Percentiles rank a stretch among this genome's conserved stretches.
phyloP scores from a whole-genome alignment of 2,797 vertebrate genomes.

The Ceyx erithaca region DNA sequence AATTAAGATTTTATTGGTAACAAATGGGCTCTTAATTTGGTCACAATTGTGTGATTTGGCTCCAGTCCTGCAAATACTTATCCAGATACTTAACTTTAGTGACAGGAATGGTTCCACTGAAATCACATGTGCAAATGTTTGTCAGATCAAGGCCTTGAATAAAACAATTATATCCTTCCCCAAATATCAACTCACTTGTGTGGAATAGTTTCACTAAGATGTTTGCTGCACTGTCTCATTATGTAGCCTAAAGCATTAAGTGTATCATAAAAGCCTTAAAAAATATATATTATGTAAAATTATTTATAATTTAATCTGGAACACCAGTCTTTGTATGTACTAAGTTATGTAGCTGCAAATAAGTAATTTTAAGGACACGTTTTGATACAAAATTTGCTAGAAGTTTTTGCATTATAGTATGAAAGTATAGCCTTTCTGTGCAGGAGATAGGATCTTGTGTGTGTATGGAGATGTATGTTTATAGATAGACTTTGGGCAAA shows the following conservation, averaged over 20 bases:
- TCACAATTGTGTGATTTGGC: conserved; percentile 46
- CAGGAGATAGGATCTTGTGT: not conserved
- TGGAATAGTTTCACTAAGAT: not conserved
- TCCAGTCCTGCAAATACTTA: conserved; percentile 51
- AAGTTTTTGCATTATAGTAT: not conserved
- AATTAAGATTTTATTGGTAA: conserved; percentile 33
- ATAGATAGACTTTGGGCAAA: not conserved
- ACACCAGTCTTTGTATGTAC: not conserved
- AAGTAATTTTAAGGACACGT: not conserved
- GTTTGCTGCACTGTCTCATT: not conserved
- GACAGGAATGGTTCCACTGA: conserved; percentile 37
- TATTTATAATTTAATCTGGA: not conserved
- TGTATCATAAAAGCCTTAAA: not conserved
- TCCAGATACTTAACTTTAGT: conserved; percentile 28
- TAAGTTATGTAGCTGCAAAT: not conserved
- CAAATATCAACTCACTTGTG: not conserved
- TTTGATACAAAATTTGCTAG: not conserved
- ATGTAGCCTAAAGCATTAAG: not conserved
- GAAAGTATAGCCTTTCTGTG: not conserved
- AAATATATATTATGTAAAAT: not conserved
- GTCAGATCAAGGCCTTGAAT: not conserved
- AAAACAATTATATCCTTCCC: not conserved
- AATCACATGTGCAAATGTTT: conserved; percentile 33
- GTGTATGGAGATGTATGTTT: not conserved
- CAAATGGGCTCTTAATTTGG: conserved; percentile 25